A percentile compares a stretch with the other conserved stretches of the same genome.
phyloP scores from a whole-genome alignment of 2,888 invertebrate genomes.

The Stenchaetothrips biformis region DNA sequence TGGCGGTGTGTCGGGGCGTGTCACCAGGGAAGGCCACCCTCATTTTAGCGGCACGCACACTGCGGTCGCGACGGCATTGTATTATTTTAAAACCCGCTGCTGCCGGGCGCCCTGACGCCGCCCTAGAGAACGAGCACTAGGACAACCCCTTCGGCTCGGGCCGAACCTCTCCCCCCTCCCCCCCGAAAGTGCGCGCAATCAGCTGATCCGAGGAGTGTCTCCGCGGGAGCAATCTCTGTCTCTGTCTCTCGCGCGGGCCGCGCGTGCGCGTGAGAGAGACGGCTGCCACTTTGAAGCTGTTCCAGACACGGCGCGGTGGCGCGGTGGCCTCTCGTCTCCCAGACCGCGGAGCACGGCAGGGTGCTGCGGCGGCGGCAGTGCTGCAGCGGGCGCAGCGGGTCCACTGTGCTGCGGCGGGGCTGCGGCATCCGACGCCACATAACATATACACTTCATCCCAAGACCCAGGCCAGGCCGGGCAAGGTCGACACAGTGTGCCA shows the following conservation, averaged over 20 bases:
- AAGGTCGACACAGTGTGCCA: neutral
- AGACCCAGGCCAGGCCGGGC: neutral
- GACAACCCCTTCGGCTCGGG: too few relatives aligned
- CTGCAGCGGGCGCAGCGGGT: too few relatives aligned
- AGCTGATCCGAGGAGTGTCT: too few relatives aligned
- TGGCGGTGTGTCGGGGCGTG: too few relatives aligned
- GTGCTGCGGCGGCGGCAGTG: too few relatives aligned
- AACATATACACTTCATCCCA: neutral
- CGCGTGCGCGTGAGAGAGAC: neutral
- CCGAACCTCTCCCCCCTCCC: too few relatives aligned
- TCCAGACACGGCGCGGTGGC: neutral
- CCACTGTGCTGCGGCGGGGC: too few relatives aligned
- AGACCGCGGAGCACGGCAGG: too few relatives aligned
- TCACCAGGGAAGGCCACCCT: too few relatives aligned
- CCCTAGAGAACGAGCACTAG: neutral
- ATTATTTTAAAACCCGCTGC: slow-evolving; percentile 6
- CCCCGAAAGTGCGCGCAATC: too few relatives aligned
- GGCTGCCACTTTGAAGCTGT: neutral
- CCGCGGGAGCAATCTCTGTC: neutral
- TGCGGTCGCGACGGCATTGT: neutral
- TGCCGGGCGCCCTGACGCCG: neutral
- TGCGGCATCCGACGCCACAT: too few relatives aligned
- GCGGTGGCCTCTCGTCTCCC: neutral
- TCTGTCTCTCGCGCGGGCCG: neutral
- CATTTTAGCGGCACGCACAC: too few relatives aligned